These are phyloP conservation scores for Gadus chalcogrammus DNA, from an alignment of 2,113 vertebrate genomes.

Conservation along the genomic window DNA sequence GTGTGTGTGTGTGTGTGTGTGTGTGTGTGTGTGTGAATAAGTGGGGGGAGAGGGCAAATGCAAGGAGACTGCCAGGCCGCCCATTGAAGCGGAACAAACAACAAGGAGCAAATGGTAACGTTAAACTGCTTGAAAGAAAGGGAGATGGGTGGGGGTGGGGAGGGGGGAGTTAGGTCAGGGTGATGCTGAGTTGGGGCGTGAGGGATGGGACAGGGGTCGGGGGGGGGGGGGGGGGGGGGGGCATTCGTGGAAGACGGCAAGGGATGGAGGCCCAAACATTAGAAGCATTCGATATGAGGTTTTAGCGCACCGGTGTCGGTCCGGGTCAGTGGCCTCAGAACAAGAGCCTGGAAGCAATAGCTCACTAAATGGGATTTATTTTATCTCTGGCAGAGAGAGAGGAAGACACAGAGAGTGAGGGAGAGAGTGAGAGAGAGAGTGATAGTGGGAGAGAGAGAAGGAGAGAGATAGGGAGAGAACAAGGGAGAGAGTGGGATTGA, in stretches of 20 bases:
- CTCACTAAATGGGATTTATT: constrained; percentile 71
- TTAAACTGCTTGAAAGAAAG: constrained; percentile 25
- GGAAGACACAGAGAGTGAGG: no score
- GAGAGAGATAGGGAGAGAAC: not conserved
- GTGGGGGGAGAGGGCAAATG: constrained; percentile 22
- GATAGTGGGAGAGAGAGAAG: constrained; percentile 39
- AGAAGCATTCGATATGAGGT: constrained; percentile 68
- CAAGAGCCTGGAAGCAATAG: constrained; percentile 58
- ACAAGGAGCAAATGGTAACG: constrained; percentile 34
- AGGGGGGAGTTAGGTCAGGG: not conserved
- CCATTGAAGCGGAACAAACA: constrained; percentile 56
- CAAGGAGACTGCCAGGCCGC: constrained; percentile 36
- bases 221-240: not conserved
- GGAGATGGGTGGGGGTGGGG: constrained; percentile 6
- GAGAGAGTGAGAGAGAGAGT: no score
- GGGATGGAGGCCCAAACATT: constrained; percentile 52
- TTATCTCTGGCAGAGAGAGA: constrained; percentile 38
- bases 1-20: constrained; percentile 9
- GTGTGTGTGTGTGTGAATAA: constrained; percentile 10
- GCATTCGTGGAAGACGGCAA: not conserved
- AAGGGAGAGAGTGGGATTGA: no score
- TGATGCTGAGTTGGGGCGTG: not conserved
- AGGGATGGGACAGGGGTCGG: not conserved
- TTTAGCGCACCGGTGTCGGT: constrained; percentile 56
- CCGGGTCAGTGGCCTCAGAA: constrained; percentile 58